Percentiles rank a stretch among this genome's conserved stretches.
These are phyloP conservation scores for Vidua chalybeata DNA, from an alignment of 2,113 vertebrate species.

Conservation along the genomic window DNA sequence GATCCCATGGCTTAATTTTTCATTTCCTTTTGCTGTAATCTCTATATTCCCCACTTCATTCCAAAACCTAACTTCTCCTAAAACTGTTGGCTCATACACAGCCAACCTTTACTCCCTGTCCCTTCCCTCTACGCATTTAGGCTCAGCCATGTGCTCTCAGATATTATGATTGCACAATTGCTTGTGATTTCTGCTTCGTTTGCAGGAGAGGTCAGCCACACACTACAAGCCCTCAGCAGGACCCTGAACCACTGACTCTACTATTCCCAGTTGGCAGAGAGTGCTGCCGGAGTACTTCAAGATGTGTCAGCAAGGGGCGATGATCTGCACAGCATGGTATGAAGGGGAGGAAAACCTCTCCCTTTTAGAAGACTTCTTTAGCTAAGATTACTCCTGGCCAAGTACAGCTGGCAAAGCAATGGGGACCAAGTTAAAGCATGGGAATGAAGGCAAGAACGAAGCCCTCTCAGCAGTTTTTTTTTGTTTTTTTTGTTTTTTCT, in stretches of 20 bases:
- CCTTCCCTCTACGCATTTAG: neutral
- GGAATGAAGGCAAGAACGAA: neutral
- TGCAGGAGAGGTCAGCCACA: neutral
- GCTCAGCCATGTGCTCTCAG: neutral
- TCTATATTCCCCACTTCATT: neutral
- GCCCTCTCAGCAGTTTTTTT: neutral
- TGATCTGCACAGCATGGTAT: rapidly evolving
- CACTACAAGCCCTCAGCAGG: neutral
- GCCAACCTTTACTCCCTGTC: neutral
- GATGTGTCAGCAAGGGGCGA: rapidly evolving
- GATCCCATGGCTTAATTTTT: neutral
- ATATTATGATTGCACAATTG: neutral
- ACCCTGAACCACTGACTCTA: neutral
- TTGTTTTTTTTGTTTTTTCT: too few species aligned
- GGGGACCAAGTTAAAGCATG: rapidly evolving
- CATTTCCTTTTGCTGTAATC: neutral
- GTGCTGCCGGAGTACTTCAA: neutral
- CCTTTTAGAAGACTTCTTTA: neutral
- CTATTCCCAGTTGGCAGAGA: neutral
- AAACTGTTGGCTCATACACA: neutral
- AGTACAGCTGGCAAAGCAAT: neutral
- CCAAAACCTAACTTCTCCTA: neutral
- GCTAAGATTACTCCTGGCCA: neutral
- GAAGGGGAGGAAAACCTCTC: neutral
- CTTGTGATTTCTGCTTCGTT: neutral